A percentile compares a stretch with the other conserved stretches of the same genome.
These are phyloP conservation scores for Falcunculus frontatus DNA, from an alignment of 2,113 vertebrate genomes.

Conservation along the genomic window DNA sequence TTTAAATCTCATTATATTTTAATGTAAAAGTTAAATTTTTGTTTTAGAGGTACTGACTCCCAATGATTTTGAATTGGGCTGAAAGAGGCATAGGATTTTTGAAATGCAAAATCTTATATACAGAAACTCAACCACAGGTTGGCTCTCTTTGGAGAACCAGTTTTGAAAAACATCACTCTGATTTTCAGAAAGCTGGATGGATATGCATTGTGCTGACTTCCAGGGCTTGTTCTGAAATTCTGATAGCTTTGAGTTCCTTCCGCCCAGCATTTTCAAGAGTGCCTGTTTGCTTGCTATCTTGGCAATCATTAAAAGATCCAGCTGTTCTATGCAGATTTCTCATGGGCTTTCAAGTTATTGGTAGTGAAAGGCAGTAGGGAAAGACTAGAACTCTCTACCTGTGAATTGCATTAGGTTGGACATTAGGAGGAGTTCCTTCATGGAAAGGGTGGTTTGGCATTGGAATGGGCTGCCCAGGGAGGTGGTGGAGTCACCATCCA, in stretches of 20 bases:
- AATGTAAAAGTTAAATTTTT: neutral
- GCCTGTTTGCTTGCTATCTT: neutral
- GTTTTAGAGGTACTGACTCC: neutral
- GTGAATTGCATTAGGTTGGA: neutral
- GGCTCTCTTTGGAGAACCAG: neutral
- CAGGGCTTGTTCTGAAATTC: neutral
- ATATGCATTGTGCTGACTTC: neutral
- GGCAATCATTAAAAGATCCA: neutral
- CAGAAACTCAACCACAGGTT: neutral
- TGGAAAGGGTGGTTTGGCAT: neutral
- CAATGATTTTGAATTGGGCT: neutral
- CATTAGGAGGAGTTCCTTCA: neutral
- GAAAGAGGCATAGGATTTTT: neutral
- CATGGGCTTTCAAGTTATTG: neutral
- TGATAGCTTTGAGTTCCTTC: neutral
- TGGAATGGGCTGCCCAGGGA: neutral
- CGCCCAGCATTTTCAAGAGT: neutral
- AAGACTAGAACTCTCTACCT: neutral
- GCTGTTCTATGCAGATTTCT: neutral
- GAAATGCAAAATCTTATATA: neutral
- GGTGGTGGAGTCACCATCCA: neutral
- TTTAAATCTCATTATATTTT: neutral
- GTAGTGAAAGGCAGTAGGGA: neutral
- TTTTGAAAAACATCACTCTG: neutral
- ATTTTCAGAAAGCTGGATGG: neutral